A percentile compares a stretch with the other conserved stretches of the same genome.
These are phyloP conservation scores for Strigamia transsilvanica DNA, from an alignment of 2,888 invertebrate genomes.

Conservation along the genomic window DNA sequence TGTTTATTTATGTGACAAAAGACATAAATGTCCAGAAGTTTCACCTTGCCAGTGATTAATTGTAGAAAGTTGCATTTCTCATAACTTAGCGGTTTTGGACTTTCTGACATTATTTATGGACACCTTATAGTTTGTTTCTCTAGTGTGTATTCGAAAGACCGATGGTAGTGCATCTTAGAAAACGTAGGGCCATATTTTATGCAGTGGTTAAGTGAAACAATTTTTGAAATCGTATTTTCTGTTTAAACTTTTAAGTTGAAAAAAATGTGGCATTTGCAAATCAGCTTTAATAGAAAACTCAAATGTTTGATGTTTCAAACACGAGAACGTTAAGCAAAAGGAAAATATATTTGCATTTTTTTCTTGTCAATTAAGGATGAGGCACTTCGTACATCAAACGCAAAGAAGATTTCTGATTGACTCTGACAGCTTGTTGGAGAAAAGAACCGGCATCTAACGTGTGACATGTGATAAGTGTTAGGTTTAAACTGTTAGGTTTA, in stretches of 20 bases:
- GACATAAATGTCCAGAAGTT: slow-evolving; percentile 9
- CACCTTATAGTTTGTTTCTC: slow-evolving; percentile 32
- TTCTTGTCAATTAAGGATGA: slow-evolving; percentile 14
- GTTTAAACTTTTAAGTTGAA: not conserved
- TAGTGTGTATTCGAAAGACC: slow-evolving; percentile 36
- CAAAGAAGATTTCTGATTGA: slow-evolving; percentile 42
- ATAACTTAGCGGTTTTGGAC: slow-evolving; percentile 38
- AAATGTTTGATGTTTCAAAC: slow-evolving; percentile 1
- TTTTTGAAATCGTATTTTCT: slow-evolving; percentile 30
- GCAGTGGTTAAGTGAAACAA: slow-evolving; percentile 38
- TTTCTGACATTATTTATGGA: slow-evolving; percentile 40
- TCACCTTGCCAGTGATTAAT: not conserved
- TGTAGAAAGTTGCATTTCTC: slow-evolving; percentile 22
- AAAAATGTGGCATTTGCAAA: not conserved
- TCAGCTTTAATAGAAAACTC: not conserved
- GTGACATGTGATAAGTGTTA: slow-evolving; percentile 46
- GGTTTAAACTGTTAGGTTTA: too few relatives aligned
- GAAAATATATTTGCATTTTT: slow-evolving; percentile 15
- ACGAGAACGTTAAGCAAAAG: not conserved
- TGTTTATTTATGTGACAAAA: not conserved
- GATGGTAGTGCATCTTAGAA: slow-evolving; percentile 36
- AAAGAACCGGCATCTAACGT: slow-evolving; percentile 20
- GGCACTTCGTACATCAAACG: not conserved
- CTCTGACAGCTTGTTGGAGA: slow-evolving; percentile 21
- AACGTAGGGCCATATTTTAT: slow-evolving; percentile 2